Base-by-base conservation (phyloP, 1,140 invertebrate species). In the Venturia canescens region DNA sequence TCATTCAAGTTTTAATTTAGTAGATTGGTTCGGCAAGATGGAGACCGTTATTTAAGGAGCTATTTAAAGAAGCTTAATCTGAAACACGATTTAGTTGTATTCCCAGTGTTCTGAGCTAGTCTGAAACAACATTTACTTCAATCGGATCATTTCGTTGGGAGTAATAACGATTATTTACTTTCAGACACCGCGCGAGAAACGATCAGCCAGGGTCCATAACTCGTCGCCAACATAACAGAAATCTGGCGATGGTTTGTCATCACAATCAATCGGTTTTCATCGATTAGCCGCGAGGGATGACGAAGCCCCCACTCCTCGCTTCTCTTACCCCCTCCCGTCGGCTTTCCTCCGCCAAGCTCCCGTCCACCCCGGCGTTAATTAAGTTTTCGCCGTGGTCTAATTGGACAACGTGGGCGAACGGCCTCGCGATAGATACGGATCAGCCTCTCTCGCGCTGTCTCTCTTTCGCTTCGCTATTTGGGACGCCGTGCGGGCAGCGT, bases 351-450 rank as follows among this genome's bases (percentile, higher is more conserved):
- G 11, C 18, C 48, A 48, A 21, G 26, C 38, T 74, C 48, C n/a
- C 71, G 23, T 11, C 29, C 27, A 27, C 67, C 72, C 50, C 83
- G 80, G 69, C 83, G 80, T 87, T 91, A 91, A 91, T 91, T 89
- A 88, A 91, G 86, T 91, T 91, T 90, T 88, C 87, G 85, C 84
- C 83, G 53, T 29, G 86, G 86, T 86, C 86, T 90, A 90, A 91
- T 90, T 91, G 89, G 88, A 89, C 86, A 83, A 83, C 85, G 87
- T 86, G 74, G 83, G 87, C 86, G 70, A 83, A 80, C 21, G 26
- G 69, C 77, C 38, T 44, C 66, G 21, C 44, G 34, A 78, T 69
- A 78, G 76, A 78, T 78, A 69, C 34, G 48, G 60, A 66, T 66
- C 21, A 23, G 21, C 21, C 21, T 57, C n/a, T 57, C 53, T 23